Percentiles rank a stretch among this genome's conserved stretches.
Evolutionary conservation across 1,140 invertebrate genomes (phyloP).

Genomic region (Bombus pyrosoma): DNA sequence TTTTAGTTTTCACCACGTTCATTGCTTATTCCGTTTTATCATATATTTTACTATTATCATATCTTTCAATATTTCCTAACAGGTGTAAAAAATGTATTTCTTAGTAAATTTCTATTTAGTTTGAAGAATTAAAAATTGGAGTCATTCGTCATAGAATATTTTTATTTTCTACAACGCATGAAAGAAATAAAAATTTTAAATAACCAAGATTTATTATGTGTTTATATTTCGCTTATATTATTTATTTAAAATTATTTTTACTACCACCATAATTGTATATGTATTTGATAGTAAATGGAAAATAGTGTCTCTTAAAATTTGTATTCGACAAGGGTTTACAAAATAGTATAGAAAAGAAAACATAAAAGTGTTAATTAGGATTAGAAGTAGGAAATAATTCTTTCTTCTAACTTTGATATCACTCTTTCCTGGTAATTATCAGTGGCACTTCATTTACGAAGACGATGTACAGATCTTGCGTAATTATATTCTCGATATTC

Average conservation of each 20-base stretch:
- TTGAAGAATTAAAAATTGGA: no score
- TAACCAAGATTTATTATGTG: no score
- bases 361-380: background rate
- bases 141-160: no score
- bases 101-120: no score
- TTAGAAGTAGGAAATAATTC: background rate
- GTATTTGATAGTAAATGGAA: no score
- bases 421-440: slow-evolving; percentile 37
- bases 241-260: no score
- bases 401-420: background rate
- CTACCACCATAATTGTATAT: no score
- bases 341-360: background rate
- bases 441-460: slow-evolving; percentile 76
- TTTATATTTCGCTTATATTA: no score
- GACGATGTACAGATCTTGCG: slow-evolving; percentile 71
- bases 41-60: background rate
- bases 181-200: no score
- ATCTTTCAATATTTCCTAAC: background rate
- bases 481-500: slow-evolving; percentile 58
- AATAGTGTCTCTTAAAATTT: background rate
- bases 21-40: background rate
- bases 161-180: no score
- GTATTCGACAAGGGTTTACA: background rate
- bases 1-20: no score
- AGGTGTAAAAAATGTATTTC: no score